These are phyloP conservation scores for Oncorhynchus keta DNA, from an alignment of 2,113 vertebrate species.

Conservation along the genomic window DNA sequence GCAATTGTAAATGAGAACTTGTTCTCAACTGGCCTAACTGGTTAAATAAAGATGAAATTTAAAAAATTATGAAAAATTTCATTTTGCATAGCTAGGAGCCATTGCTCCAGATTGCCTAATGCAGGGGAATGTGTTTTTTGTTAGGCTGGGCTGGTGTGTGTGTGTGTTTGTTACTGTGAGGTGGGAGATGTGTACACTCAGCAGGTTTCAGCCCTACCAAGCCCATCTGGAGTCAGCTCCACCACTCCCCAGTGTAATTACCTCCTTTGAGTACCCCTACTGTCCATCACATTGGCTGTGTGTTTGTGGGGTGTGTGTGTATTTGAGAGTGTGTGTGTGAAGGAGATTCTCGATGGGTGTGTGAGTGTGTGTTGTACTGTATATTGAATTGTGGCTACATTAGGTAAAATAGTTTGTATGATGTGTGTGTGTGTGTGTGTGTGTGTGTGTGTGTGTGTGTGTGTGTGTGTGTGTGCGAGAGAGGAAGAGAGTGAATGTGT, in stretches of 20 bases:
- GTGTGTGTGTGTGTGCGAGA: not conserved
- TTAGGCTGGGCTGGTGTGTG: slow-evolving; percentile 26
- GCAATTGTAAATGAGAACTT: no score
- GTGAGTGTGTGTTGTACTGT: not conserved
- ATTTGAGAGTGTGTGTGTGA: slow-evolving; percentile 26
- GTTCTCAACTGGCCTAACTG: no score
- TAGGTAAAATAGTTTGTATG: not conserved
- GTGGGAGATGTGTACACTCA: slow-evolving; percentile 42
- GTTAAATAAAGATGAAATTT: no score
- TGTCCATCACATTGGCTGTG: slow-evolving; percentile 6
- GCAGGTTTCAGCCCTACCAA: slow-evolving; percentile 45
- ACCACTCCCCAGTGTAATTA: slow-evolving; percentile 61
- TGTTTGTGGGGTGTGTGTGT: slow-evolving; percentile 25
- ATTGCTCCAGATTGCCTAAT: slow-evolving; percentile 34
- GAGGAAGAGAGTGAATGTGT: not conserved
- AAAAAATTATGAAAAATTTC: not conserved
- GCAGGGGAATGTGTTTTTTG: slow-evolving; percentile 12
- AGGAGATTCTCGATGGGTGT: not conserved
- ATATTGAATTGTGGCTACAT: not conserved
- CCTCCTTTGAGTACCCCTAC: slow-evolving; percentile 36
- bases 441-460: not conserved
- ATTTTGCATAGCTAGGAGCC: slow-evolving; percentile 20
- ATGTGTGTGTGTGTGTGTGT: not conserved
- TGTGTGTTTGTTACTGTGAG: not conserved
- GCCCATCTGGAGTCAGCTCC: slow-evolving; percentile 61